Percentiles rank a stretch among this genome's conserved stretches.
These are phyloP conservation scores for Columbina picui DNA, from an alignment of 2,113 vertebrate species.

Conservation along the genomic window DNA sequence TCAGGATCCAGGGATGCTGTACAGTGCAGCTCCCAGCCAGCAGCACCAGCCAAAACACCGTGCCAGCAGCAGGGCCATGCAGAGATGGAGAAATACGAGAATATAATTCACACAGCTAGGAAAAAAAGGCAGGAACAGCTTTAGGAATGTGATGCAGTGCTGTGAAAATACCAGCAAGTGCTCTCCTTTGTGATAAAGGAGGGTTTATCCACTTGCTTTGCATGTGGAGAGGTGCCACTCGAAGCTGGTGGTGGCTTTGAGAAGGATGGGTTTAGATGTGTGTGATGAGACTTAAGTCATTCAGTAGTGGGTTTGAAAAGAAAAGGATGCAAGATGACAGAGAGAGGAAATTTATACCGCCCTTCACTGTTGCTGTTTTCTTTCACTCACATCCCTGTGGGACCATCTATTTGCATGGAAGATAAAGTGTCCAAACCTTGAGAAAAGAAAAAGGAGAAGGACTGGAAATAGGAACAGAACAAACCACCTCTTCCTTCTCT, in stretches of 20 bases:
- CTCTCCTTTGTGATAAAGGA: not conserved
- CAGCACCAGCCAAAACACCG: not conserved
- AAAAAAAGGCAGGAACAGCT: not conserved
- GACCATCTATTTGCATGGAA: not conserved
- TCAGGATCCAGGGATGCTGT: not conserved
- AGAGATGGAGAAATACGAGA: not conserved
- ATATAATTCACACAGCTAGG: not conserved
- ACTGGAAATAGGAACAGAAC: not conserved
- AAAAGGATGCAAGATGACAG: not conserved
- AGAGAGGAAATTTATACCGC: not conserved
- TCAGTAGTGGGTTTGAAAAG: not conserved
- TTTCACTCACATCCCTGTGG: rapidly evolving
- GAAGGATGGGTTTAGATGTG: not conserved
- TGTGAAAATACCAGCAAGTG: not conserved
- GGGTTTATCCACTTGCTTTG: not conserved
- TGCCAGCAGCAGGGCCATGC: not conserved
- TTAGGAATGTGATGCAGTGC: not conserved
- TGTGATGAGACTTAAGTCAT: not conserved
- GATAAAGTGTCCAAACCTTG: not conserved
- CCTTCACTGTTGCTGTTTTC: not conserved
- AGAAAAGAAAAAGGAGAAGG: not conserved
- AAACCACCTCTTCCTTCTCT: not conserved
- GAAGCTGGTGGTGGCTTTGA: not conserved
- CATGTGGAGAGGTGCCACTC: not conserved
- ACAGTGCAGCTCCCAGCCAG: not conserved